Percentiles rank a stretch among this genome's conserved stretches.
Conservation (phyloP, 2,888 invertebrate genomes). For the Strigamia transsilvanica region DNA sequence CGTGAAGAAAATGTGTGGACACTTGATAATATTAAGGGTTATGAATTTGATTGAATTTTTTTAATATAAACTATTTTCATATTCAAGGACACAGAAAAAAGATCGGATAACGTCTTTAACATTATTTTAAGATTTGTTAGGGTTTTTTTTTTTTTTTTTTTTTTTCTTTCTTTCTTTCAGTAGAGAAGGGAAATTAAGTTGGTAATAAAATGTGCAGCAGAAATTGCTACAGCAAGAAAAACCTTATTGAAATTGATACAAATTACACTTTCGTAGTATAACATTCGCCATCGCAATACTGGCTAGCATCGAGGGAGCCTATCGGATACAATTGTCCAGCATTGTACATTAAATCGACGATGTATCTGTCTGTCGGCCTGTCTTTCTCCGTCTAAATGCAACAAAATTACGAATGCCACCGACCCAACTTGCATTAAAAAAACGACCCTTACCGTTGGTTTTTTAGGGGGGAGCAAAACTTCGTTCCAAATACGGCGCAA, state of each 20-base stretch:
- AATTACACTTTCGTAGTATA: not conserved
- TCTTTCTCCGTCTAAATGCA: constrained; percentile 8
- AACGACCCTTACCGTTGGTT: not conserved
- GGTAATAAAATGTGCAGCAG: no score
- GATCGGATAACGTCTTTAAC: not conserved
- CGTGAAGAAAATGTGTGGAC: constrained; percentile 28
- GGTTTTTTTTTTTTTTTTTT: not conserved
- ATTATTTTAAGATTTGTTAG: not conserved
- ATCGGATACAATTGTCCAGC: constrained; percentile 28
- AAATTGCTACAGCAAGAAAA: no score
- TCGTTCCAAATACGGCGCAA: constrained; percentile 41
- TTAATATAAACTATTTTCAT: not conserved
- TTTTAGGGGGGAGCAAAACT: not conserved
- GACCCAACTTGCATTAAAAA: not conserved
- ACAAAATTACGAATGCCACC: not conserved
- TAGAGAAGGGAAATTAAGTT: no score
- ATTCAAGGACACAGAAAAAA: not conserved
- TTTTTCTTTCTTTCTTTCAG: no score
- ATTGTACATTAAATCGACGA: constrained; percentile 34
- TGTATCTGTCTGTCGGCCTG: not conserved
- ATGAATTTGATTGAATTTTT: not conserved
- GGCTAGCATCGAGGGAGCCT: not conserved
- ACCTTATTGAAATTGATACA: no score
- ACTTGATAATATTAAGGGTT: not conserved
- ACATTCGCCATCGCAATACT: not conserved